Conservation (phyloP, 2,113 vertebrate genomes). For the Pelobates fuscus region DNA sequence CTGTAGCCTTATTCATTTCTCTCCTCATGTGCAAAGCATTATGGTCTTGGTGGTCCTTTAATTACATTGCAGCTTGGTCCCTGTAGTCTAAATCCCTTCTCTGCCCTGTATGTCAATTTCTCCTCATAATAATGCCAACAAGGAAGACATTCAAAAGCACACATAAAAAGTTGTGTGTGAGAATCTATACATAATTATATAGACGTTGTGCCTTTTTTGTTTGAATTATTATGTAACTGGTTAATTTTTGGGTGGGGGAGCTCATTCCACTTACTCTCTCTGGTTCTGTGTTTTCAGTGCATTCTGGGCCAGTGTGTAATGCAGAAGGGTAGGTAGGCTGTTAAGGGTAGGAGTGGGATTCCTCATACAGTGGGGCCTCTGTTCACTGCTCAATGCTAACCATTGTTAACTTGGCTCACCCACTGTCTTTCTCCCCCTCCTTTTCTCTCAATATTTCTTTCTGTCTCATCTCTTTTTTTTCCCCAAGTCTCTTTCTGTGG, state of each 20-base stretch:
- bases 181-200: too few relatives aligned
- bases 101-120: conserved; percentile 12
- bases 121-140: too few relatives aligned
- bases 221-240: too few relatives aligned
- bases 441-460: background rate
- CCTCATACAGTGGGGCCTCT: conserved; percentile 22
- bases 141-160: too few relatives aligned
- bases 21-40: conserved; percentile 6
- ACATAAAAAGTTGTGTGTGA: too few relatives aligned
- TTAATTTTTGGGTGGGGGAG: too few relatives aligned
- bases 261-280: background rate
- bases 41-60: conserved; percentile 18
- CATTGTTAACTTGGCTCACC: conserved; percentile 27
- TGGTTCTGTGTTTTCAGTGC: background rate
- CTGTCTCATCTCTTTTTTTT: background rate
- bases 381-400: conserved; percentile 37
- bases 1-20: background rate
- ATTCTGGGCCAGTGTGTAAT: background rate
- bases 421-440: conserved; percentile 12
- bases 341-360: background rate
- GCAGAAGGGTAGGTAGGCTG: background rate
- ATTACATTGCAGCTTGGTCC: background rate
- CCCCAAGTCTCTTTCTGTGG: conserved; percentile 5
- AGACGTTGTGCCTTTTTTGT: too few relatives aligned
- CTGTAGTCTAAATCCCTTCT: conserved; percentile 25